Percentiles rank a stretch among this genome's conserved stretches.
phyloP scores from a whole-genome alignment of 2,113 vertebrate genomes.

The Podarcis muralis region DNA sequence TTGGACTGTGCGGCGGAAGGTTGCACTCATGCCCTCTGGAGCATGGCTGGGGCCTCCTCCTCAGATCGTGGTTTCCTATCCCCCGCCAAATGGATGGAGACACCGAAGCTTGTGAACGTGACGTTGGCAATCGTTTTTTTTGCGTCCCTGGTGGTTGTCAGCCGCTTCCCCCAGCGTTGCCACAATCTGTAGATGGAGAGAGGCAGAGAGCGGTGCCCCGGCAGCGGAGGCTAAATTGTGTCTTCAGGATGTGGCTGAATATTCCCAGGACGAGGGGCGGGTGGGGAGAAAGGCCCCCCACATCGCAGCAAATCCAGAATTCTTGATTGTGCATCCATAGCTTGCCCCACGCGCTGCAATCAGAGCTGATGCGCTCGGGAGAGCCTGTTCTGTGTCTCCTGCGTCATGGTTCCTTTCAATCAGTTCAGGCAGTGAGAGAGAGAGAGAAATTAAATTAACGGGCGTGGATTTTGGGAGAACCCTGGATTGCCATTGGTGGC shows the following conservation, averaged over 20 bases:
- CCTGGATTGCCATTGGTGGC: conserved; percentile 3
- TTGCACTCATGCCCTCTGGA: conserved; percentile 15
- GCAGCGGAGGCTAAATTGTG: not conserved
- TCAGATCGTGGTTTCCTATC: not conserved
- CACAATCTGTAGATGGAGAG: conserved; percentile 24
- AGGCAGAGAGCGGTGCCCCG: not conserved
- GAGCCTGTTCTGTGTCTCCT: not conserved
- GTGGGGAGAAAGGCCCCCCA: not conserved
- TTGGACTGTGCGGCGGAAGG: conserved; percentile 17
- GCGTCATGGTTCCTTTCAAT: not conserved
- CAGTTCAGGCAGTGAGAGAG: not conserved
- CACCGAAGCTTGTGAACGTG: not conserved
- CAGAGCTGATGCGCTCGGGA: not conserved
- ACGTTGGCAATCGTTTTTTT: not conserved
- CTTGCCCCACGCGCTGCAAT: not conserved
- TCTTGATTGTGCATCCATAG: not conserved
- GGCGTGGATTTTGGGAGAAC: not conserved
- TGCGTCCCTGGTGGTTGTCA: not conserved
- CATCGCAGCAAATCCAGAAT: conserved; percentile 2
- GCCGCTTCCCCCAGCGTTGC: not conserved
- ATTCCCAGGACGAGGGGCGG: not conserved
- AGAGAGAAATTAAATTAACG: not conserved
- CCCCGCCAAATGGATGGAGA: conserved; percentile 15
- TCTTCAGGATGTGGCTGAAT: conserved; percentile 15
- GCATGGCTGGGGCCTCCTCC: conserved; percentile 11